Evolutionary conservation across 2,888 invertebrate genomes (phyloP), one percentile per base, ranked within the genome.

Genomic region (Masnerella sp.): DNA sequence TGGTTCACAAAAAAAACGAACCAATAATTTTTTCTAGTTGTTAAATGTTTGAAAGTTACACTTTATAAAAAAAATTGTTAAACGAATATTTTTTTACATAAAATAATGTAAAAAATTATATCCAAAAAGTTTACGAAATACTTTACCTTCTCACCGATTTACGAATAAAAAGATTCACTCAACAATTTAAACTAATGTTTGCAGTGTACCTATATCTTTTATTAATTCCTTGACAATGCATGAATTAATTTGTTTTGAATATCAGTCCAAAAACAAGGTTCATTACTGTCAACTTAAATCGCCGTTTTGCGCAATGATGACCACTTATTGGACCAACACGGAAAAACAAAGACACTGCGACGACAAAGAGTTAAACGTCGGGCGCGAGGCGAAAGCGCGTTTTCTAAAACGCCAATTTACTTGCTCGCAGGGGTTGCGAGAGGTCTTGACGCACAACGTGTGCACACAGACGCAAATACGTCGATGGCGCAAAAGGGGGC

Each of bases 371-470:
- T 58, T 64, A 56, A 64, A 59, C 25, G n/a, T n/a, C n/a, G n/a
- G n/a, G 34, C 38, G 59, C 49, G 68, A 52, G 28, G 20, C 20
- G 68, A 61, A 54, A 69, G 49, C 47, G 54, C 76, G 77, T 81
- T 82, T 79, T 81, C 73, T 76, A 83, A 82, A 82, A 81, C 79
- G 80, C 75, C 81, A 79, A 82, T 82, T 81, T 72, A 61, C 59
- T 61, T 30, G 34, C 49, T 38, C 45, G 38, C 43, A 59, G 62
- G 64, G 75, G 67, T 54, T 73, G 61, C 47, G 47, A 73, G 58
- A 75, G 74, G 49, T 69, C 72, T 68, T 45, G 62, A 68, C 61
- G 67, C 40, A 40, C 20, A 17, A 25, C 9, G 34, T 42, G 62
- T 64, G 61, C 54, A 47, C 52, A 51, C 54, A 61, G 51, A 59